phyloP scores from a whole-genome alignment of 2,888 invertebrate species.

The Archips xylosteana region DNA sequence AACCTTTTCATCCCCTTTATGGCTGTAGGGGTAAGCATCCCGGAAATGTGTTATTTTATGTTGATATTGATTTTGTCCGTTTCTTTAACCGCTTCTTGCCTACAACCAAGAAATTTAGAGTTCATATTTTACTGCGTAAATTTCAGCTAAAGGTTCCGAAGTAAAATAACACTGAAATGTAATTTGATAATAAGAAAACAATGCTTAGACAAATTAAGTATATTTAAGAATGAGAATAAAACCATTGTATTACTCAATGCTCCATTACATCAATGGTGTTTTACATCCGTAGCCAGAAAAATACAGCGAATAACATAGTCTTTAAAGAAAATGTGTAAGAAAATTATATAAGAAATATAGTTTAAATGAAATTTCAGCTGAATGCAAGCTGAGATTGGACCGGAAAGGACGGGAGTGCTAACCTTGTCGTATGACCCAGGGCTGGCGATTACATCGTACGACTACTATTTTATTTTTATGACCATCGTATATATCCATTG shows the following conservation, averaged over 20 bases:
- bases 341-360: constrained; percentile 29
- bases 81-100: background rate
- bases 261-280: background rate
- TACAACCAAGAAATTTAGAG: background rate
- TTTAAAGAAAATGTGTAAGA: constrained; percentile 7
- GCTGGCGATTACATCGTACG: constrained; percentile 7
- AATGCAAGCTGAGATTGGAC: constrained; percentile 32
- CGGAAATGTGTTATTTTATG: constrained; percentile 32
- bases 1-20: constrained; percentile 39
- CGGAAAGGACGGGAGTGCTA: constrained; percentile 30
- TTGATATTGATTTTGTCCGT: constrained; percentile 35
- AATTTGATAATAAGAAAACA: background rate
- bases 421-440: constrained; percentile 27
- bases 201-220: background rate
- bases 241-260: background rate
- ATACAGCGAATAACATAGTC: background rate
- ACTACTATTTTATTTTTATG: background rate
- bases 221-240: background rate
- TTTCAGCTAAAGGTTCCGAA: background rate
- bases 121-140: background rate
- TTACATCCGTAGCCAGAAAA: background rate
- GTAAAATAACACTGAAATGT: background rate
- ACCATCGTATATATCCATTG: background rate
- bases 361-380: constrained; percentile 38
- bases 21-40: constrained; percentile 24